A percentile compares a stretch with the other conserved stretches of the same genome.
Conservation (phyloP, 2,888 invertebrate species). For the Fragum fragum region DNA sequence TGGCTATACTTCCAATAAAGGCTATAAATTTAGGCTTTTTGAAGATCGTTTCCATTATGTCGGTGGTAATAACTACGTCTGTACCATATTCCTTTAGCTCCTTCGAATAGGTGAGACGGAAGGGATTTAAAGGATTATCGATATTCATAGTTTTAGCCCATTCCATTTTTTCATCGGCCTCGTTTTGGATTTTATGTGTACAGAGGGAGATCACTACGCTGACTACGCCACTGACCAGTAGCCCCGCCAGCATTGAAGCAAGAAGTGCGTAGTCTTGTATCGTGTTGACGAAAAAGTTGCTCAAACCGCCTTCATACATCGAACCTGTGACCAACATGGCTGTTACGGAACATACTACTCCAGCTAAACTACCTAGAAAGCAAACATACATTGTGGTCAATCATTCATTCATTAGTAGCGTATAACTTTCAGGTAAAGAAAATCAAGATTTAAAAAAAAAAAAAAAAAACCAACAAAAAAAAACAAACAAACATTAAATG, state of each 20-base stretch:
- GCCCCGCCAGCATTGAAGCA: conserved; percentile 75
- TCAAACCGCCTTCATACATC: conserved; percentile 73
- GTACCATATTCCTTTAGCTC: conserved; percentile 67
- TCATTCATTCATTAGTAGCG: too few species aligned
- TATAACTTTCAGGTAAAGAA: too few species aligned
- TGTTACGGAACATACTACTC: conserved; percentile 68
- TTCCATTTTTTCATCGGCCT: conserved; percentile 63
- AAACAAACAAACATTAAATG: too few species aligned
- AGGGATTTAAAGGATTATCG: conserved; percentile 79
- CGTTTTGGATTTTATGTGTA: conserved; percentile 70
- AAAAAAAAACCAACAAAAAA: too few species aligned
- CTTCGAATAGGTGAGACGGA: conserved; percentile 71
- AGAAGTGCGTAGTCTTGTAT: conserved; percentile 77
- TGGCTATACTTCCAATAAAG: conserved; percentile 47
- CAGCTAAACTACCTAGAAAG: conserved; percentile 73
- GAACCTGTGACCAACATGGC: conserved; percentile 73
- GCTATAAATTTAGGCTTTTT: conserved; percentile 54
- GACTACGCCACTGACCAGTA: conserved; percentile 73
- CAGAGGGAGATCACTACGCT: conserved; percentile 76
- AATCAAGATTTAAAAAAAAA: too few species aligned
- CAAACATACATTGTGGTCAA: too few species aligned
- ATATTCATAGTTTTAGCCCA: conserved; percentile 80
- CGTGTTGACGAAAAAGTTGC: conserved; percentile 77
- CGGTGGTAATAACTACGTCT: conserved; percentile 54
- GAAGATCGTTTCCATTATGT: conserved; percentile 68